These are phyloP conservation scores for Pseudomyrmex flavicornis DNA, from an alignment of 1,140 invertebrate genomes.

Conservation along the genomic window DNA sequence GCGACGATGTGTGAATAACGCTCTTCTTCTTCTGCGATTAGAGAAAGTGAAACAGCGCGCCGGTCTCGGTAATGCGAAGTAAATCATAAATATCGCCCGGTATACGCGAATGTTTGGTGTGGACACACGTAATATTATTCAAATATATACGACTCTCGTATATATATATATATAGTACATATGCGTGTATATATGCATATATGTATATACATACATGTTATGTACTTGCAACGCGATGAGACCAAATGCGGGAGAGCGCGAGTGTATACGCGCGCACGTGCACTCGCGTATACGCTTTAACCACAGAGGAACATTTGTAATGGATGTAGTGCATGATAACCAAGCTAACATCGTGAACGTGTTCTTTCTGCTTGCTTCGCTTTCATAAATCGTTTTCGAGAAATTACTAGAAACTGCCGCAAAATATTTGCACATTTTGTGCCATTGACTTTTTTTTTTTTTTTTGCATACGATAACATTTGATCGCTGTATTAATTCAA, in stretches of 20 bases:
- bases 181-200: no score
- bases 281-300: not conserved
- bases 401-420: constrained; percentile 72
- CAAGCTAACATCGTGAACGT: constrained; percentile 68
- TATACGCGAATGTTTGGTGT: constrained; percentile 46
- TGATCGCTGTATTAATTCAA: no score
- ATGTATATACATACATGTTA: not conserved
- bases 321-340: constrained; percentile 74
- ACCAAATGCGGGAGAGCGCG: not conserved
- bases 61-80: constrained; percentile 10
- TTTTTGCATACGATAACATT: no score
- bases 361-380: constrained; percentile 69
- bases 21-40: constrained; percentile 42
- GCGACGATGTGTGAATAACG: not conserved
- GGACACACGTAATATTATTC: constrained; percentile 63
- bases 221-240: constrained; percentile 25
- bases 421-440: constrained; percentile 4
- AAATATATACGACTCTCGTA: constrained; percentile 57
- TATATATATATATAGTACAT: no score
- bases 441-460: constrained; percentile 14
- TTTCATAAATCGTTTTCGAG: constrained; percentile 75
- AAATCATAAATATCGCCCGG: constrained; percentile 45
- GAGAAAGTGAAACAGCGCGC: constrained; percentile 36
- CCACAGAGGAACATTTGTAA: constrained; percentile 69
- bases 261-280: not conserved